Evolutionary conservation across 2,113 vertebrate species (phyloP), one percentile per base, ranked within the genome.

Genomic region (Pterocles burchelli): DNA sequence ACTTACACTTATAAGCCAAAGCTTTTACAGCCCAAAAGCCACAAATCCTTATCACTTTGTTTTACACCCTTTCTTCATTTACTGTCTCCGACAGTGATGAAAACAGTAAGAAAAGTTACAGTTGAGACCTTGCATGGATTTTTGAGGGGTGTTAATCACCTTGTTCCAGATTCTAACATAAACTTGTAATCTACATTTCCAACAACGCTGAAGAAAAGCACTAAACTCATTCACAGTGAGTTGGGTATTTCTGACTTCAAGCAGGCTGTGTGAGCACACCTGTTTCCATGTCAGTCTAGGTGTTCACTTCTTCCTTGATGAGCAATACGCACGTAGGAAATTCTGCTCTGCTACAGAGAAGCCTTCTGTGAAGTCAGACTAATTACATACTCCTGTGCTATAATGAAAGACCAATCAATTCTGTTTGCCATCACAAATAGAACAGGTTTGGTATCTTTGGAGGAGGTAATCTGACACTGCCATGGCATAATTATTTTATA

Each of bases 21-120:
- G 88, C 72, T 84, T 80, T 95, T 62, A 51, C 58, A 92, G 62
- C 71, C 81, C 41, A 2, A 90, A 91, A 95, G 55, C 76, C 85
- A 86, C 80, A 83, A 92, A 93, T 88, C 85, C 79, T 77, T 92
- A 88, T 80, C 46, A 49, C 41, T 94, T 82, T 80, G 83, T 92
- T 92, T 93, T 79, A 74, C 43, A 67, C 12, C 26, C 75, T 68
- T 91, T 68, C 51, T 86, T 88, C 68, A 51, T 80, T 72, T 81
- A 89, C 62, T 93, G 55, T 86, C 51, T 80, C 72, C 55, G 76
- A 59, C 61, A 89, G 87, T 34, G 65, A 38, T 67, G 84, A 67
- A 76, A 94, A 81, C 46, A 70, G 17, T 51, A 61, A 51, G 58
- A 38, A 41, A 72, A 93, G n/a, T 63, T 74, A 80, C 36, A 86